A percentile compares a stretch with the other conserved stretches of the same genome.
phyloP scores from a whole-genome alignment of 92 coral and sea anemone genomes.

The Palythoa grandiflora region DNA sequence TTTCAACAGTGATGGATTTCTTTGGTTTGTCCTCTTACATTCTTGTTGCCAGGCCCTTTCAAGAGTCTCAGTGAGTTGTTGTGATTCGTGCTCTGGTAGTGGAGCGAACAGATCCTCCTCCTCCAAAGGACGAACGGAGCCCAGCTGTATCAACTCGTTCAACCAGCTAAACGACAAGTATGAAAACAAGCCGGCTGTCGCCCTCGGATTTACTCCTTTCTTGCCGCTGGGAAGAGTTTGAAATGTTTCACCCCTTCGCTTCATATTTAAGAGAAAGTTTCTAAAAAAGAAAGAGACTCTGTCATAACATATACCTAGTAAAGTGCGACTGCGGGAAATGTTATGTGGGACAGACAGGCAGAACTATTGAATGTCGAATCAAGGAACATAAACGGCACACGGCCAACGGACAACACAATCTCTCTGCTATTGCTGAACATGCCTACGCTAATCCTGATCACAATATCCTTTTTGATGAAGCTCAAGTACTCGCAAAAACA shows the following conservation, averaged over 20 bases:
- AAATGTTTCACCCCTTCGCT: background rate
- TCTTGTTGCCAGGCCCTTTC: background rate
- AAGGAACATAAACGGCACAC: no score
- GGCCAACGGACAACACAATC: no score
- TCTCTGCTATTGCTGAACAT: no score
- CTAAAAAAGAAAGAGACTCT: no score
- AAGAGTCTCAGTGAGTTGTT: background rate
- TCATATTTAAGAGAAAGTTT: background rate
- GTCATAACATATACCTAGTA: no score
- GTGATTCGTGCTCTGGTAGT: slow-evolving; percentile 27
- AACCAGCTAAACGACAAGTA: slow-evolving; percentile 10
- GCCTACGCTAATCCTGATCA: no score
- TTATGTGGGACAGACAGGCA: no score
- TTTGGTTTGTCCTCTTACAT: background rate
- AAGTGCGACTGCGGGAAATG: no score
- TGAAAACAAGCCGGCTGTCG: slow-evolving; percentile 3
- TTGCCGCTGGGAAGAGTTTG: background rate
- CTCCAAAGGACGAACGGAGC: slow-evolving; percentile 6
- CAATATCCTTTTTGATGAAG: no score
- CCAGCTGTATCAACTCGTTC: slow-evolving; percentile 25
- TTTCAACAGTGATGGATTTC: slow-evolving; percentile 5
- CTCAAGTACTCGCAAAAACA: no score
- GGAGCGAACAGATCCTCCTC: slow-evolving; percentile 6
- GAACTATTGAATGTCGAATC: no score
- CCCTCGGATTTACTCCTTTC: slow-evolving; percentile 2